A percentile compares a stretch with the other conserved stretches of the same genome.
Conservation (phyloP, 2,888 invertebrate genomes). For the Drosophila mimetica region DNA sequence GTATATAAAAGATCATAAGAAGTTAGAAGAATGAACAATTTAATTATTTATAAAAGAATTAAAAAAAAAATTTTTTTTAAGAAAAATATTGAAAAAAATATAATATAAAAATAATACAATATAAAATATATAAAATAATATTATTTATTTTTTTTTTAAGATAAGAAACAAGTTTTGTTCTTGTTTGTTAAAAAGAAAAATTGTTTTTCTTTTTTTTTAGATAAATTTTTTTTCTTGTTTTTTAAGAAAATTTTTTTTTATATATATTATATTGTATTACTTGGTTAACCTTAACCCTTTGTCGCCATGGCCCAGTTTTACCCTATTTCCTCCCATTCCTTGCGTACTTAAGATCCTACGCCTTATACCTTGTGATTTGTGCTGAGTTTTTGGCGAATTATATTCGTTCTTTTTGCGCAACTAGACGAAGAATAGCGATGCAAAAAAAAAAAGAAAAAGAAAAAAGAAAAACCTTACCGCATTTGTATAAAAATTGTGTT, state of each 20-base stretch:
- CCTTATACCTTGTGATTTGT: constrained; percentile 12
- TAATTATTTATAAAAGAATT: no score
- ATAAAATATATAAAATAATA: no score
- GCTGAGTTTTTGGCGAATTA: constrained; percentile 12
- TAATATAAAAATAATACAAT: not conserved
- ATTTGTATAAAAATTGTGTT: constrained; percentile 65
- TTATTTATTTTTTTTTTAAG: no score
- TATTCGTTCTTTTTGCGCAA: constrained; percentile 56
- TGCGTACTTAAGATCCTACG: constrained; percentile 1
- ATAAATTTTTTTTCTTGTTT: no score
- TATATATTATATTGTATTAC: no score
- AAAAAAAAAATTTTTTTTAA: not conserved
- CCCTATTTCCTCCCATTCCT: not conserved
- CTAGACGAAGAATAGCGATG: constrained; percentile 40
- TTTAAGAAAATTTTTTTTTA: not conserved
- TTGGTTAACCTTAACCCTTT: not conserved
- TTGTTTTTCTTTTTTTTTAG: no score
- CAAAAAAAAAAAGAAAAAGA: constrained; percentile 32
- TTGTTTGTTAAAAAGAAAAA: no score
- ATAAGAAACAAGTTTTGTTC: no score
- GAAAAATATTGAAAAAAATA: not conserved
- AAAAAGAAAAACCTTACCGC: constrained; percentile 44
- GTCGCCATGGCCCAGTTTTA: no score
- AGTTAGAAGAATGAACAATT: no score
- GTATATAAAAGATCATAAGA: no score